Conservation (phyloP, 2,113 vertebrate species). For the Poecile atricapillus region DNA sequence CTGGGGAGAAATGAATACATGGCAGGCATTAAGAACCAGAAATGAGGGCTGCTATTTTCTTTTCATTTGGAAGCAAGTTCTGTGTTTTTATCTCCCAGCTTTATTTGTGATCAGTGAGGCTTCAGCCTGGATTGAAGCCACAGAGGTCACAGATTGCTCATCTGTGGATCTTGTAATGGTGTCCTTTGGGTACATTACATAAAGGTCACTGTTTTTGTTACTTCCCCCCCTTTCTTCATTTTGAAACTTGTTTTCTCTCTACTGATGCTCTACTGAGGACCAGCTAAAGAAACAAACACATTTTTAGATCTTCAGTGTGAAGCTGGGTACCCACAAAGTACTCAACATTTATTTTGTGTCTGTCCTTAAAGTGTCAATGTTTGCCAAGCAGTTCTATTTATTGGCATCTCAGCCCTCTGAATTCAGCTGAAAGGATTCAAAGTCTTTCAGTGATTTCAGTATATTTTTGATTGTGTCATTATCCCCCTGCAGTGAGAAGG, state of each 20-base stretch:
- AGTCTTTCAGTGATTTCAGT: not conserved
- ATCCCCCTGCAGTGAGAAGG: not conserved
- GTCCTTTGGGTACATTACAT: not conserved
- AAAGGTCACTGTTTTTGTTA: not conserved
- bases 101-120: not conserved
- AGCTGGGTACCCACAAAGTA: not conserved
- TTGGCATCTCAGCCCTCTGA: not conserved
- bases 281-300: not conserved
- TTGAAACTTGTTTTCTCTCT: not conserved
- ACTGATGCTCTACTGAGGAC: not conserved
- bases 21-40: not conserved
- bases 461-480: not conserved
- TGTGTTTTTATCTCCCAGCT: not conserved
- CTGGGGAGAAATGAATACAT: not conserved
- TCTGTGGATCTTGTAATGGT: not conserved
- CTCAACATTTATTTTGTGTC: not conserved
- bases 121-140: not conserved
- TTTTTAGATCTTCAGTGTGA: not conserved
- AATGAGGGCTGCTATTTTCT: not conserved
- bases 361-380: not conserved
- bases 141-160: not conserved
- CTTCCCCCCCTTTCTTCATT: not conserved
- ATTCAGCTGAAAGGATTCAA: not conserved
- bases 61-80: not conserved
- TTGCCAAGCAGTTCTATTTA: not conserved